Evolutionary conservation across 2,797 vertebrate species (phyloP).

Genomic region (Gadopsis bispinosus): DNA sequence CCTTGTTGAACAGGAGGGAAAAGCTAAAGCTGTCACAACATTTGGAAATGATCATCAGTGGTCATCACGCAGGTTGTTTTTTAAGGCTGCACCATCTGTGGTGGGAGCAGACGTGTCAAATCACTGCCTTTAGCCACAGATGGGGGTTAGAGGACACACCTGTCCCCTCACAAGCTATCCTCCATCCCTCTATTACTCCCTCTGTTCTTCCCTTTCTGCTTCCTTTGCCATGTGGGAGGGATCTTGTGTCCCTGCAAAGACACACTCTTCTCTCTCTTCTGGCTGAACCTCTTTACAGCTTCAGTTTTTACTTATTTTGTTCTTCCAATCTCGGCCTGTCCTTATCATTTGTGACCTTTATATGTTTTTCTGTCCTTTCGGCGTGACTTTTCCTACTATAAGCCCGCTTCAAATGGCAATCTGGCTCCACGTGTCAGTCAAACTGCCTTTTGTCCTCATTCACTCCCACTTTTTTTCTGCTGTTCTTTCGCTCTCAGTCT

Average conservation of each 20-base stretch:
- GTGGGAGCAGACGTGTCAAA: conserved; percentile 34
- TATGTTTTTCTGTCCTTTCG: conserved; percentile 27
- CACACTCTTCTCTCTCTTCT: not conserved
- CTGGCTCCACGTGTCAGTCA: conserved; percentile 21
- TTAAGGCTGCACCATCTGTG: conserved; percentile 55
- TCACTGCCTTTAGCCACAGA: conserved; percentile 45
- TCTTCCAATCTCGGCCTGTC: not conserved
- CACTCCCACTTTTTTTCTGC: not conserved
- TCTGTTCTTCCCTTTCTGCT: conserved; percentile 14
- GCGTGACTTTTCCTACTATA: not conserved
- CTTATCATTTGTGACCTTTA: conserved; percentile 23
- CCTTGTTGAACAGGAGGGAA: not conserved
- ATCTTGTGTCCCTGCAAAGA: conserved; percentile 11
- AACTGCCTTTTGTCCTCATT: conserved; percentile 4
- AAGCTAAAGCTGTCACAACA: conserved; percentile 15
- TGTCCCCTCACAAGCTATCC: conserved; percentile 39
- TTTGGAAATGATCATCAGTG: conserved; percentile 13
- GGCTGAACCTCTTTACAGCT: not conserved
- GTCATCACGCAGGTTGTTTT: conserved; percentile 11
- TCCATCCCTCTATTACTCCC: not conserved
- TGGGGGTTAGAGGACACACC: conserved; percentile 54
- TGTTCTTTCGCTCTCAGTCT: not conserved
- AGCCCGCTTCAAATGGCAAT: conserved; percentile 41
- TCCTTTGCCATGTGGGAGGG: not conserved
- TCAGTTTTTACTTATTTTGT: not conserved